Evolutionary conservation across 2,113 vertebrate species (phyloP), one percentile per base, ranked within the genome.

Genomic region (Syngnathus floridae): DNA sequence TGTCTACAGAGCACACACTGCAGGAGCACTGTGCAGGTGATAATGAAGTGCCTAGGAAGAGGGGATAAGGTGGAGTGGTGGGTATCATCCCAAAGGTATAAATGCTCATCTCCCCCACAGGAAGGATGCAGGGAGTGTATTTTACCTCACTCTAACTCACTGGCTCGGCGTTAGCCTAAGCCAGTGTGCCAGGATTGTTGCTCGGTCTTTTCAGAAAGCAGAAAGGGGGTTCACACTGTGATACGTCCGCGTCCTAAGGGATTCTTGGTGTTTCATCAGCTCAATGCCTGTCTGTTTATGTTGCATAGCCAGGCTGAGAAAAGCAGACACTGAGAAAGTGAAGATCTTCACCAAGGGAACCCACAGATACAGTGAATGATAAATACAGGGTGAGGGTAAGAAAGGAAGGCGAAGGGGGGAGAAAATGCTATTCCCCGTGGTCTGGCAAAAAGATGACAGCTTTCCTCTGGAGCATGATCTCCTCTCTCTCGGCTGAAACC

Each of bases 21-120:
- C 54, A 66, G 71, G 75, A 68, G 79, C 81, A 79, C 77, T 60
- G 73, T 80, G 76, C 52, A 37, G 73, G 80, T 72, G 82, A 87
- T 87, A 89, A 89, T 89, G 75, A 88, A 87, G 87, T 86, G 89
- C 79, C 76, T 79, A 78, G 72, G 76, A 84, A 83, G 80, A 83
- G 82, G 81, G 86, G 89, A 89, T 89, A 88, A 88, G 80, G 82
- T 68, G 77, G 75, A 84, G 84, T 77, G 79, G 74, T 74, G 69
- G 79, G 79, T 79, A 83, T 80, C 81, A 79, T 84, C 89, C 81
- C 85, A 62, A 71, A 9, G 71, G 76, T 83, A 81, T 77, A 77
- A 81, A 78, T 37, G 73, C 73, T 87, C 86, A 84, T 82, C 84
- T 79, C 74, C 82, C 82, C 81, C 82, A 67, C 48, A 85, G 81